Base-by-base conservation (phyloP, 1,140 invertebrate genomes). In the Oryctes rhinoceros region DNA sequence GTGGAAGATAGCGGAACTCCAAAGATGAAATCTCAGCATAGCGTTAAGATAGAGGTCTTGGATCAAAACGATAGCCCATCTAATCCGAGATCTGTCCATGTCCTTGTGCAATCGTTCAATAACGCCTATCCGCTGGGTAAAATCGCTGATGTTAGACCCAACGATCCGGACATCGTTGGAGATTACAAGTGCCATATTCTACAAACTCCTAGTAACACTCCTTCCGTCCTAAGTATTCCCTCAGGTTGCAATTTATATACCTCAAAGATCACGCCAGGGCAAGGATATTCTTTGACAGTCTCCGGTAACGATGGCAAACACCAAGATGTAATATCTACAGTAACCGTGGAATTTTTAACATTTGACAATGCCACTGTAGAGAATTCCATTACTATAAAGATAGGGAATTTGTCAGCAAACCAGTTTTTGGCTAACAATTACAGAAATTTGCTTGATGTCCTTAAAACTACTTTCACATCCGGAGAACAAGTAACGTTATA, bases 61-160 rank as follows among this genome's bases (percentile, higher is more conserved):
- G 97, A 99, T 88, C 93, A 96, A 87, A 98, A 99, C 88, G 97
- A 98, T 85, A 96, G 94, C 85, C 96, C 97, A 5, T 97, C 97
- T 0, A 92, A 92, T 15, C 90, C 96, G 9, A 91, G 97, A 82
- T 94, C 94, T 20, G 94, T 96, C 1, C 94, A 95, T 82, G 91
- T 98, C 24, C 88, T 96, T 35, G 93, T 98, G 7, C 92, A 95
- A 85, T 90, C 94, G 0, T 94, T 95, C 82, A 94, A 95, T 84
- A 92, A 92, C 75, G 90, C 90, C 76, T 91, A 90, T 83, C 93
- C 94, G 0, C 83, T 90, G 24, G 95, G 95, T 59, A 95, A 95
- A 88, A 94, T 99, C 81, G 97, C 96, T 18, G 92, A 97, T 88
- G 94, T 98, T 0, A 94, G 94, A 88, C 97, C 97, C 4, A 94